Conservation (phyloP, 2,113 vertebrate genomes). For the Ophiodon elongatus region DNA sequence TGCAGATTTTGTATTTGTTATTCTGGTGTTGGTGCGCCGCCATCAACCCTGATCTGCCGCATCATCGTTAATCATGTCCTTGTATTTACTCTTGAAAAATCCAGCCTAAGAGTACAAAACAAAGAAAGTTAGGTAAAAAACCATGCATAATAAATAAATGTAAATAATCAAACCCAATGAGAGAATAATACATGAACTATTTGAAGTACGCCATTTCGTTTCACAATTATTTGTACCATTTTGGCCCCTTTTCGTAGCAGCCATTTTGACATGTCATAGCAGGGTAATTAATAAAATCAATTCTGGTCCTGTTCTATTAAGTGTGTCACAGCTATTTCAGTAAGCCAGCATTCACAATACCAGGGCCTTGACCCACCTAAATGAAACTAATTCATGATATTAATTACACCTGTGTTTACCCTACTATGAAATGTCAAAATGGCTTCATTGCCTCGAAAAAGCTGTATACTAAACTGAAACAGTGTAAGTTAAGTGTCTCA, state of each 20-base stretch:
- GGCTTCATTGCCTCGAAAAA: background rate
- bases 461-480: background rate
- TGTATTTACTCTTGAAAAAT: slow-evolving; percentile 89
- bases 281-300: too few relatives aligned
- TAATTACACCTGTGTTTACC: background rate
- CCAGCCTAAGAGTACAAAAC: slow-evolving; percentile 80
- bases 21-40: background rate
- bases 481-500: slow-evolving; percentile 30
- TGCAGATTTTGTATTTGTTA: background rate
- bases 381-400: background rate
- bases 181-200: background rate
- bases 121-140: background rate
- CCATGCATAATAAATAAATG: background rate
- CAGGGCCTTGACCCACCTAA: background rate
- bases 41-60: background rate
- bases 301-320: background rate
- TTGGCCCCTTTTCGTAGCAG: too few relatives aligned
- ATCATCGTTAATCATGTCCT: slow-evolving; percentile 75
- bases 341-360: background rate
- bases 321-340: background rate
- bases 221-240: too few relatives aligned
- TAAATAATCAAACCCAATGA: background rate
- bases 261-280: too few relatives aligned
- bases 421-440: background rate
- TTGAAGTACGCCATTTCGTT: too few relatives aligned